Conservation (phyloP, 2,113 vertebrate genomes). For the Oncorhynchus tshawytscha region DNA sequence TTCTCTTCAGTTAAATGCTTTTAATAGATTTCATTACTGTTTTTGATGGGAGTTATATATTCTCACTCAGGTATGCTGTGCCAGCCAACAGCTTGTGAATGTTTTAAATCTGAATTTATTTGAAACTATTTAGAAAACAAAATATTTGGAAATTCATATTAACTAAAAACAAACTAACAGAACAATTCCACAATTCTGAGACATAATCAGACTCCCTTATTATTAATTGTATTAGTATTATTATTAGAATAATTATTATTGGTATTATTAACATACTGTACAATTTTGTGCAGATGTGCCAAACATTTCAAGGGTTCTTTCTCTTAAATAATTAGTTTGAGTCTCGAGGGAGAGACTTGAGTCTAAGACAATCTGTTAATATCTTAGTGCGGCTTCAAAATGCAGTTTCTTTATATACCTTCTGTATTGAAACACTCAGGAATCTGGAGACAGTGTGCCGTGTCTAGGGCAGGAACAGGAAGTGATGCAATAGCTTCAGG, state of each 20-base stretch:
- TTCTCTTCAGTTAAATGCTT: constrained; percentile 84
- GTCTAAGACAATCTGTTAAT: constrained; percentile 96
- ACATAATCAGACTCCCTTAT: constrained; percentile 48
- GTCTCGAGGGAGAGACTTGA: constrained; percentile 87
- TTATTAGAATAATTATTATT: constrained; percentile 62
- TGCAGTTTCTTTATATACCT: constrained; percentile 73
- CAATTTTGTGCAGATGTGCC: constrained; percentile 87
- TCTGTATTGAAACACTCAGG: constrained; percentile 90
- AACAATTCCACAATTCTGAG: constrained; percentile 73
- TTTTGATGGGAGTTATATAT: constrained; percentile 92
- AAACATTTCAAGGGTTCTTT: constrained; percentile 85
- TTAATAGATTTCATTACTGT: constrained; percentile 92
- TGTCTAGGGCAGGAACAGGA: constrained; percentile 71
- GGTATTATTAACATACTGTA: constrained; percentile 64
- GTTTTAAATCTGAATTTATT: constrained; percentile 94
- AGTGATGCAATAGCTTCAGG: constrained; percentile 74
- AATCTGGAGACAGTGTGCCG: constrained; percentile 85
- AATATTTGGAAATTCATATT: constrained; percentile 78
- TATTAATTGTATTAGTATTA: constrained; percentile 62
- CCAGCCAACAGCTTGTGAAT: constrained; percentile 99
- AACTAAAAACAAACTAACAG: constrained; percentile 65
- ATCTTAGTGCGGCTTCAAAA: constrained; percentile 80
- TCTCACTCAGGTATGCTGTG: constrained; percentile 99
- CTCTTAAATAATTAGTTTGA: constrained; percentile 77
- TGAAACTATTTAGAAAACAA: constrained; percentile 72